A percentile compares a stretch with the other conserved stretches of the same genome.
Evolutionary conservation across 2,113 vertebrate genomes (phyloP).

Genomic region (Laticauda colubrina): DNA sequence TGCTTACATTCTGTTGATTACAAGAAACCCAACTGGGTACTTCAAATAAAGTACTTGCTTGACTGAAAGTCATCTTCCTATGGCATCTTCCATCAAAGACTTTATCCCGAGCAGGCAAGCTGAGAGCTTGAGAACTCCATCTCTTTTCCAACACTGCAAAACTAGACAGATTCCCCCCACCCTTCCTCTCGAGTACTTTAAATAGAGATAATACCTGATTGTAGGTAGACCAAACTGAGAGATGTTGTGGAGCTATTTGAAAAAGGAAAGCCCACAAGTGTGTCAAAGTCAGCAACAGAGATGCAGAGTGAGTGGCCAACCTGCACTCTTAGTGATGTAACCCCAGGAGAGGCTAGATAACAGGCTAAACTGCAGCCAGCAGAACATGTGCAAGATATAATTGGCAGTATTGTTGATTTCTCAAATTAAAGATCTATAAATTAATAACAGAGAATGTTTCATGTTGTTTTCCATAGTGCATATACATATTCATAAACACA

Average conservation of each 20-base stretch:
- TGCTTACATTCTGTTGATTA: slow-evolving; percentile 2
- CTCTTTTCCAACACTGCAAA: neutral
- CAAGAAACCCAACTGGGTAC: slow-evolving; percentile 12
- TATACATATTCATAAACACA: no score
- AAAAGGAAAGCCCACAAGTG: neutral
- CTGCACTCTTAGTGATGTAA: neutral
- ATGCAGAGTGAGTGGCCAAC: neutral
- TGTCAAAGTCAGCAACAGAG: neutral
- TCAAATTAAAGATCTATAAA: neutral
- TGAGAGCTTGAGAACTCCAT: neutral
- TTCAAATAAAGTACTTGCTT: slow-evolving; percentile 4
- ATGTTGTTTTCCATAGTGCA: neutral
- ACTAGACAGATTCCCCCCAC: neutral
- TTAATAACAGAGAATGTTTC: neutral
- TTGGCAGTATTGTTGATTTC: neutral
- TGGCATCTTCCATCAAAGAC: neutral
- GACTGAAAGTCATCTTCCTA: slow-evolving; percentile 1
- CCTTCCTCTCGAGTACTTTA: neutral
- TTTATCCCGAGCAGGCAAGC: neutral
- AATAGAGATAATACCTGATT: neutral
- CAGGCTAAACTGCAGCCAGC: neutral
- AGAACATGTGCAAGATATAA: neutral
- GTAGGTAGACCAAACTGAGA: neutral
- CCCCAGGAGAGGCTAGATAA: neutral
- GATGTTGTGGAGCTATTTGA: neutral